Evolutionary conservation across 2,113 vertebrate species (phyloP).

Genomic region (Ammospiza nelsoni): DNA sequence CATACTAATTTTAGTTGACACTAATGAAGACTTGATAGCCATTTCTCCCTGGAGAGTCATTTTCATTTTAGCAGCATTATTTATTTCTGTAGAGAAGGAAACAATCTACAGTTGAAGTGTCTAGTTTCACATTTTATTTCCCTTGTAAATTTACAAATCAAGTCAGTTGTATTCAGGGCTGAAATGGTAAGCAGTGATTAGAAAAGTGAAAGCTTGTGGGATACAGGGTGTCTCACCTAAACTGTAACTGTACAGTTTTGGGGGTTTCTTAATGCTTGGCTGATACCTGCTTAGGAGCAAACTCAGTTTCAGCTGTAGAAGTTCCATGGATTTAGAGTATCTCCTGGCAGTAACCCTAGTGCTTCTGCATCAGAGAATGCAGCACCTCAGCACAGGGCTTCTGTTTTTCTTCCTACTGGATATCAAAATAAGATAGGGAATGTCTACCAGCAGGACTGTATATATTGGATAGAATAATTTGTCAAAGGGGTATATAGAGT

Average conservation of each 20-base stretch:
- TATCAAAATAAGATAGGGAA: neutral
- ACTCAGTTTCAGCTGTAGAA: neutral
- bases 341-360: neutral
- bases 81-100: neutral
- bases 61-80: slow-evolving; percentile 22
- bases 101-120: neutral
- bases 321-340: neutral
- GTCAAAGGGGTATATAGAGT: neutral
- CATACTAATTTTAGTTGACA: neutral
- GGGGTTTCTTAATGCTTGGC: neutral
- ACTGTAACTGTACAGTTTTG: neutral
- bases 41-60: neutral
- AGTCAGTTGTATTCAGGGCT: neutral
- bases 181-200: neutral
- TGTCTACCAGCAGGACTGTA: neutral
- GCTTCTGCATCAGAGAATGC: neutral
- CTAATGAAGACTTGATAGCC: neutral
- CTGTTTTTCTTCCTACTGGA: neutral
- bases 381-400: neutral
- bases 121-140: neutral
- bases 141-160: neutral
- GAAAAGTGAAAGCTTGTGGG: neutral
- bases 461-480: neutral
- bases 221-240: neutral
- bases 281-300: neutral